Evolutionary conservation across 2,888 invertebrate species (phyloP), one percentile per base, ranked within the genome.

Genomic region (Hirudinaria manillensis): DNA sequence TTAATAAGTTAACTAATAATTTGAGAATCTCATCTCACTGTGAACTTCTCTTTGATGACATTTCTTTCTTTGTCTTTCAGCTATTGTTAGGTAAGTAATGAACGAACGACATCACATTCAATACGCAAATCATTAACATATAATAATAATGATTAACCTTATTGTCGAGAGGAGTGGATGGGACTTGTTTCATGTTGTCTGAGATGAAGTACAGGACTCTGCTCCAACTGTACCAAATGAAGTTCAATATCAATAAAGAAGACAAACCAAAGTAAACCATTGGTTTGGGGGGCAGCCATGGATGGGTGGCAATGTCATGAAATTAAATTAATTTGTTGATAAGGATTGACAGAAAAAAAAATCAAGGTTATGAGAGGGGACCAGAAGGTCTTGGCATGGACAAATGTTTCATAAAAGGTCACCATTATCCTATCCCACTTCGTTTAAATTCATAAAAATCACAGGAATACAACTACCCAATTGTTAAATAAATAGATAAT

Each of bases 61-160:
- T 92, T 91, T 66, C 92, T 87, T 83, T 94, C 94, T 85, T 91
- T 93, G 83, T 94, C 94, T 78, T 92, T 89, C 70, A 94, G 86
- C 86, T 92, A 91, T 19, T 34, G 7, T 29, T 27, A 38, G 4
- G n/a, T 38, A 36, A 21, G 34, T 16, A 27, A 74, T 21, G 65
- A 36, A 51, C 19, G 27, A 16, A n/a, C 38, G 32, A 27, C n/a
- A 21, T 61, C 61, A 61, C 4, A 1, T 6, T n/a, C 55, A 27
- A 21, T n/a, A 3, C 65, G 34, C 21, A 6, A 34, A 27, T 34
- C 38, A 24, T 45, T 45, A 45, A 45, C 45, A 45, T 45, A 16
- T 1, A 1, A 45, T 16, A 4, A 16, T 61, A 1, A 27, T 29
- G 7, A 29, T 21, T 24, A 61, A 61, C 61, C 61, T 61, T 61